phyloP scores from a whole-genome alignment of 2,888 invertebrate species.

The Cephus nigrinus region DNA sequence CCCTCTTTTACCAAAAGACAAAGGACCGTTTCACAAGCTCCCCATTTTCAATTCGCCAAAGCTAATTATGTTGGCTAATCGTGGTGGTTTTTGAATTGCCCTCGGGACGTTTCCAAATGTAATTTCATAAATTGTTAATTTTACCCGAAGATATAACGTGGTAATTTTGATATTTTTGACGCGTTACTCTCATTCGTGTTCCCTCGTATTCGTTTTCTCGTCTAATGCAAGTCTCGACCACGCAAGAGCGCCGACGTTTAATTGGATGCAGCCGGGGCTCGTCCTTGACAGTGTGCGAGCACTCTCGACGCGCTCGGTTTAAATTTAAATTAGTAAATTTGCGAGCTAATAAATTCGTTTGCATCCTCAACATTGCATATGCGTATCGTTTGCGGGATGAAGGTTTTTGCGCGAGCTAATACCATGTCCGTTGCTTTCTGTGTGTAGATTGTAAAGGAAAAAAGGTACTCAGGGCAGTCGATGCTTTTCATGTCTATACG shows the following conservation, averaged over 20 bases:
- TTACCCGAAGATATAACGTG: neutral
- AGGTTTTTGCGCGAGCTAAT: neutral
- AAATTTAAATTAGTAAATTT: neutral
- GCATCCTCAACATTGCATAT: neutral
- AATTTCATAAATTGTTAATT: neutral
- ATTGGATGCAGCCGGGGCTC: neutral
- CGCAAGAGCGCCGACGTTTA: neutral
- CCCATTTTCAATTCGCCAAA: neutral
- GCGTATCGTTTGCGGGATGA: neutral
- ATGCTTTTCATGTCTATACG: neutral
- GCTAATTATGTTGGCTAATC: neutral
- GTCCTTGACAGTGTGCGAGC: neutral
- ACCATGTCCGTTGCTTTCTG: neutral
- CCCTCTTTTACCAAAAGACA: neutral
- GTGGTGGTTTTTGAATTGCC: neutral
- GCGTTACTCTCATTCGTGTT: no score
- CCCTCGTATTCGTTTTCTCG: neutral
- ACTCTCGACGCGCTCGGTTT: neutral
- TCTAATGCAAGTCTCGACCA: neutral
- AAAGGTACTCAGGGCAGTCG: neutral
- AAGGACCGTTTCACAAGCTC: neutral
- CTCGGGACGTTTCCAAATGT: neutral
- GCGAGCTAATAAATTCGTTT: neutral
- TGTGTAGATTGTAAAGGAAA: neutral
- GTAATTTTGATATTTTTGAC: neutral